phyloP scores from a whole-genome alignment of 2,113 vertebrate genomes.

The Thalassoma bifasciatum region DNA sequence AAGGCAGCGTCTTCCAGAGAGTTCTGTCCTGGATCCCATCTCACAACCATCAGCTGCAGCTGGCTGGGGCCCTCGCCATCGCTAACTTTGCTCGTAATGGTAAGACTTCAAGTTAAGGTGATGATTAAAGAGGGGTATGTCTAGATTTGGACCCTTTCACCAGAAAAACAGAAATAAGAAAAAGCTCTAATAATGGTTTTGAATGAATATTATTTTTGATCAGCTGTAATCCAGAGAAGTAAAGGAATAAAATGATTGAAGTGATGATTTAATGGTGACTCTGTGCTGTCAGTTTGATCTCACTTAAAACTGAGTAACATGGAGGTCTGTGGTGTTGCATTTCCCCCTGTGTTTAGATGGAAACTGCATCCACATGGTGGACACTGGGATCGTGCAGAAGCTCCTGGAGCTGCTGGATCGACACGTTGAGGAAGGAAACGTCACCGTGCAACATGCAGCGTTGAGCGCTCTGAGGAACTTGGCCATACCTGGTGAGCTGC shows the following conservation, averaged over 20 bases:
- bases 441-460: slow-evolving; percentile 96
- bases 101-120: too few relatives aligned
- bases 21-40: slow-evolving; percentile 97
- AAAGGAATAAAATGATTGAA: too few relatives aligned
- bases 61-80: slow-evolving; percentile 96
- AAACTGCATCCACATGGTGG: slow-evolving; percentile 99
- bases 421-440: slow-evolving; percentile 95
- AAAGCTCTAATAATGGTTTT: too few relatives aligned
- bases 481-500: slow-evolving; percentile 92
- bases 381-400: slow-evolving; percentile 95
- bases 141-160: background rate
- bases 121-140: too few relatives aligned
- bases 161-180: too few relatives aligned
- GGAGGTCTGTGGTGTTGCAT: background rate
- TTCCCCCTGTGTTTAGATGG: slow-evolving; percentile 83
- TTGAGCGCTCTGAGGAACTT: slow-evolving; percentile 96
- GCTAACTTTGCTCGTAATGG: slow-evolving; percentile 98
- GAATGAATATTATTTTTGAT: too few relatives aligned
- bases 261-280: too few relatives aligned
- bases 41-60: slow-evolving; percentile 96
- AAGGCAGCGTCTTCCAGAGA: slow-evolving; percentile 95
- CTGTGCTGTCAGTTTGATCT: too few relatives aligned
- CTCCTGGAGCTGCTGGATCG: slow-evolving; percentile 94
- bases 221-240: too few relatives aligned
- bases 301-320: too few relatives aligned